Evolutionary conservation across 2,797 vertebrate species (phyloP), one percentile per base, ranked within the genome.

Genomic region (Onychomys torridus): DNA sequence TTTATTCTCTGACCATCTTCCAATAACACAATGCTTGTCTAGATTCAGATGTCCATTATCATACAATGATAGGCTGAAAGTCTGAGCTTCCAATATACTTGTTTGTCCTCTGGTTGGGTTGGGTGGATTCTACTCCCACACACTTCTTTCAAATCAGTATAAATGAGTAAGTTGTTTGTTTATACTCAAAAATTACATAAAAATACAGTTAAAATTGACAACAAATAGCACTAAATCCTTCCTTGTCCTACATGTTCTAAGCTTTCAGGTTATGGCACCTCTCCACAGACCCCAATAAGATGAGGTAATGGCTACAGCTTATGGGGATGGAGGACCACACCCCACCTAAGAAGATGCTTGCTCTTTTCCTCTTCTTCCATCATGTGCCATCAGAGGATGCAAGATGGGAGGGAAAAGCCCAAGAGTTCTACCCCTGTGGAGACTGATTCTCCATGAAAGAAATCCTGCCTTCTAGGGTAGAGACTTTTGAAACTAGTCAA

Each of bases 391-490:
- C 59, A 65, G 23, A 46, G 11, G 49, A 85, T 63, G 27, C 37
- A 69, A 86, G 21, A 14, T 65, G 7, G 3, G 10, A 79, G 32
- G 43, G 67, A 76, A 17, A 27, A 14, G 29, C 21, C 75, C 52
- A 91, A 19, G 32, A 75, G 17, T 23, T 82, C 19, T 29, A 83
- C 10, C 14, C 2, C 29, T 49, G 25, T 16, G 34, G 3, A 43
- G 12, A 81, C 5, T 27, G 17, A 12, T 78, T 95, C 83, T 94
- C 84, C 59, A 1, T 78, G 96, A 49, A 67, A 59, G 17, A 55
- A 84, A 96, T 89, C 82, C 57, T 89, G 73, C 67, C 90, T 85
- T 88, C 61, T 92, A 81, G 37, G 27, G 65, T 63, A 86, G 29
- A 21, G 1, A 2, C 34, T 63, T 95, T 84, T 63, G 19, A 87